Base-by-base conservation (phyloP, 2,113 vertebrate genomes). In the Sceloporus undulatus region DNA sequence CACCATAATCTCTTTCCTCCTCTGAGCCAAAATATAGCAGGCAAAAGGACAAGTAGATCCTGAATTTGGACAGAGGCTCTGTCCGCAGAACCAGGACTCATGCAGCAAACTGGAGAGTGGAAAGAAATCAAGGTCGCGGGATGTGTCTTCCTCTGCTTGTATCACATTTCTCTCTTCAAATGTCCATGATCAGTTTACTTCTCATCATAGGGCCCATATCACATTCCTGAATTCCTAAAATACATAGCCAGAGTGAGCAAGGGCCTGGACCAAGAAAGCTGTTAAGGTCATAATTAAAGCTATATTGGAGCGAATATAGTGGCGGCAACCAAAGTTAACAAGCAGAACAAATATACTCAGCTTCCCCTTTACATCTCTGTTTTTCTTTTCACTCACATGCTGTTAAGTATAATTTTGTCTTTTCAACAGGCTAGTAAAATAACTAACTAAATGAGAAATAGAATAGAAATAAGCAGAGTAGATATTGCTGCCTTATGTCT, bases 141-240 rank as follows among this genome's bases (percentile, higher is more conserved):
- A 52, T 81, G 11, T 38, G 25, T 62, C 54, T 87, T 87, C 54
- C 79, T 82, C 56, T 75, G 79, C 9, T 10, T 23, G 5, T 59
- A 87, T 82, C 86, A 81, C 56, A 75, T 87, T 82, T 66, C 79
- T 81, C 54, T 73, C 68, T 62, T 82, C 54, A 82, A 74, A 82
- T 76, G 21, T 23, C 27, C 59, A 0, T n/a, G 18, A n/a, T 56
- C 52, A 34, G 48, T 56, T 80, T 80, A 65, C 56, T 82, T 87
- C 54, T 87, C 56, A 52, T 16, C 54, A 34, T 10, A 13, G 16
- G 4, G 25, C 38, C 70, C 16, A 16, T 87, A 38, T 82, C 79
- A 82, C 56, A 59, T 65, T 48, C 40, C 71, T 75, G 66, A 38
- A 82, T 42, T 87, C 56, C 75, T 82, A 76, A 87, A 82, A 76